phyloP scores from a whole-genome alignment of 2,797 vertebrate genomes.

The Kryptopterus vitreolus region DNA sequence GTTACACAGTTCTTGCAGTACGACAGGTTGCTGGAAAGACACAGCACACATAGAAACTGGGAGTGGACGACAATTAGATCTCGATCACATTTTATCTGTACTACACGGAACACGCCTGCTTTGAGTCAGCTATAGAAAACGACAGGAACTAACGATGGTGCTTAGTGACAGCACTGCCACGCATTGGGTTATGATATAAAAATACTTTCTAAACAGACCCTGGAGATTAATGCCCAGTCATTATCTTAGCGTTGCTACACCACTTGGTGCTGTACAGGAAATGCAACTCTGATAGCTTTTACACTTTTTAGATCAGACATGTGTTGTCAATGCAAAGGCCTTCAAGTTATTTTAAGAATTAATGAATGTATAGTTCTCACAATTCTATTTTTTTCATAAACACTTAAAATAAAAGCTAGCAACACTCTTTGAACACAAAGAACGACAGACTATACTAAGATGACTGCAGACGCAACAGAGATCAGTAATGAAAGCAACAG shows the following conservation, averaged over 20 bases:
- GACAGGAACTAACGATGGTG: background rate
- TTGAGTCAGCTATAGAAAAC: background rate
- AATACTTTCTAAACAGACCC: background rate
- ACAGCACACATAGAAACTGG: background rate
- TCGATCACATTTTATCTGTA: background rate
- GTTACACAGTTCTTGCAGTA: constrained; percentile 6
- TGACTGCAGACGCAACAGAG: constrained; percentile 16
- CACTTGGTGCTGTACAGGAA: constrained; percentile 35
- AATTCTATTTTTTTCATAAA: background rate
- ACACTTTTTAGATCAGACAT: background rate
- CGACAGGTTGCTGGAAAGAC: constrained; percentile 15
- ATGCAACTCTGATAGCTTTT: background rate
- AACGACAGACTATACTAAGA: background rate
- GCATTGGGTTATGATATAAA: background rate
- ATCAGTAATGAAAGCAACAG: constrained; percentile 39
- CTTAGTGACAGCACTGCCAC: too few species aligned
- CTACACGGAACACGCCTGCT: background rate
- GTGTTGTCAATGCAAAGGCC: constrained; percentile 1
- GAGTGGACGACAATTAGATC: background rate
- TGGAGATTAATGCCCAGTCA: constrained; percentile 23
- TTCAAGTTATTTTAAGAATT: background rate
- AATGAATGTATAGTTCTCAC: background rate
- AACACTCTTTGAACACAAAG: background rate
- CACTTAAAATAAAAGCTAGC: background rate
- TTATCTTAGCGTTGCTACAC: constrained; percentile 13